Base-by-base conservation (phyloP, 2,113 vertebrate genomes). In the Tichodroma muraria region DNA sequence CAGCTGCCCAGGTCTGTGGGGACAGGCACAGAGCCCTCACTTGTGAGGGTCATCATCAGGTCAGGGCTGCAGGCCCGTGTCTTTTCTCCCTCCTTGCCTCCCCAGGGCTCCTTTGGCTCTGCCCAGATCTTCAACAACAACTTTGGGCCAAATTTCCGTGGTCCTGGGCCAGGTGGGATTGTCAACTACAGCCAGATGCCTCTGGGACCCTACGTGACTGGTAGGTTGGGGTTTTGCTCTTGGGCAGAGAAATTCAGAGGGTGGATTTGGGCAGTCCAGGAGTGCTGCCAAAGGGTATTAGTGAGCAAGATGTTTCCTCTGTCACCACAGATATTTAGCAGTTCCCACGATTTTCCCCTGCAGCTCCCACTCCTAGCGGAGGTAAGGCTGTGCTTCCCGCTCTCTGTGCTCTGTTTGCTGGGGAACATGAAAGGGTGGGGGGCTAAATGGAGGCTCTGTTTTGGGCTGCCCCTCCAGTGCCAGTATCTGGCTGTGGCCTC, bases 161-260 rank as follows among this genome's bases (percentile, higher is more conserved):
- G 98, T 56, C 98, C 98, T 0, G 99, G 98, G 37, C 98, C 98
- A 3, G 98, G 99, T 22, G 98, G 98, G 77, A 98, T 99, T 96
- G 98, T 99, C 94, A 99, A 99, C 98, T 99, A 99, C 98, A 99
- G 98, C 84, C 99, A 99, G 98, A 99, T 99, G 99, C 99, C 99
- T 81, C 98, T 99, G 90, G 99, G 99, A 76, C 99, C 99, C 7
- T 99, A 99, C 0, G 98, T 99, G 97, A 99, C 99, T 3, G 99
- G 99, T 99, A 98, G 97, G 98, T 95, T 2, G 17, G 37, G 25
- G 8, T 11, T 73, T 61, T 7, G 8, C 23, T 73, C 28, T 21
- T 5, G 37, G 47, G 54, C 44, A 52, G 66, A 71, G 69, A 31
- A 63, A 14, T 31, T 35, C 25, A 30, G 50, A 76, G 85, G 64